These are phyloP conservation scores for Cinclus cinclus DNA, from an alignment of 2,113 vertebrate species.

Conservation along the genomic window DNA sequence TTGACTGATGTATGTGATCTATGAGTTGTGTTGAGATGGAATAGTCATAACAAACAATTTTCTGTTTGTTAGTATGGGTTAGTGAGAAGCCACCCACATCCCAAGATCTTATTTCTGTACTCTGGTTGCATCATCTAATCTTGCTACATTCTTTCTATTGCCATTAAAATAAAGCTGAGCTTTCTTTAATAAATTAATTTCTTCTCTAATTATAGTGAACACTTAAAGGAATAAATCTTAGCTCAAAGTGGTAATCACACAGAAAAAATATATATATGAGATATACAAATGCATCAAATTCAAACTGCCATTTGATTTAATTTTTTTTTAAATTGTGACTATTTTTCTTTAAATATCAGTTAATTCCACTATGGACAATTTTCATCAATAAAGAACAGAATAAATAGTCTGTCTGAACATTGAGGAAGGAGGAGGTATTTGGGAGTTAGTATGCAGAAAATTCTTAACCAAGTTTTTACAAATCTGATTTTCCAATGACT, in stretches of 20 bases:
- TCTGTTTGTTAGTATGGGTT: background rate
- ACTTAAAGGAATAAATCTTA: background rate
- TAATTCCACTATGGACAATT: background rate
- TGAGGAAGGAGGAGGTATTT: background rate
- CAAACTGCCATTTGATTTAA: background rate
- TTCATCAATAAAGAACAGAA: background rate
- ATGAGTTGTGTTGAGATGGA: background rate
- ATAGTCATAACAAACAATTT: background rate
- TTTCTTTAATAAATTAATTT: background rate
- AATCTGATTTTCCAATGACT: background rate
- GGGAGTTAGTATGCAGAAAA: background rate
- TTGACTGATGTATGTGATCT: background rate
- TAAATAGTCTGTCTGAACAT: background rate
- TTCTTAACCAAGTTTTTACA: background rate
- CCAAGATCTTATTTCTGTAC: background rate
- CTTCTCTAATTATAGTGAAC: background rate
- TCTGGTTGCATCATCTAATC: background rate
- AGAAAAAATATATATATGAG: background rate
- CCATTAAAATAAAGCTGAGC: background rate
- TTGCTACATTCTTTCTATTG: background rate
- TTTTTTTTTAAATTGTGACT: background rate
- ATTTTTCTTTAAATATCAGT: background rate
- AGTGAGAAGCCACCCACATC: background rate
- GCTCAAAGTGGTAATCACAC: background rate
- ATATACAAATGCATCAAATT: background rate